Percentiles rank a stretch among this genome's conserved stretches.
Conservation (phyloP, 30 jellyfish, hydroid and myxozoan species). For the Catostylus mosaicus region DNA sequence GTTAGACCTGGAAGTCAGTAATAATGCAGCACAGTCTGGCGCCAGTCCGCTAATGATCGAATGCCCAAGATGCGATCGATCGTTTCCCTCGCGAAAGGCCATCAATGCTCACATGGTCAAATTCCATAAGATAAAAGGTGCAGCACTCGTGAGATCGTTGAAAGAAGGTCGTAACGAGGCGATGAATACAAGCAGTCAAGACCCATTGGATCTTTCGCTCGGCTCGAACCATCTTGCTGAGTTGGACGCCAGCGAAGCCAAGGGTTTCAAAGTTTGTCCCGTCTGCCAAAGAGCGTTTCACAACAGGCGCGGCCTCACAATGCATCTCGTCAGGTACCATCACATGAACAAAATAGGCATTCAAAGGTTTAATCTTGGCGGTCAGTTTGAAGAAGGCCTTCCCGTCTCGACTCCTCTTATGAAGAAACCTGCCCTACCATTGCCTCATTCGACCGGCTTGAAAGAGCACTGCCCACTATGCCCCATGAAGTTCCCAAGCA, state of each 20-base stretch:
- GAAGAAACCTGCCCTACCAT: background rate
- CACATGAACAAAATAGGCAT: constrained; percentile 69
- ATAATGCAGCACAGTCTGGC: background rate
- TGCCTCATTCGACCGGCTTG: constrained; percentile 13
- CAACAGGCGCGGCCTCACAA: constrained; percentile 76
- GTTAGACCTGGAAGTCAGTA: background rate
- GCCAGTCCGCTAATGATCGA: constrained; percentile 29
- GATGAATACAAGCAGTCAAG: background rate
- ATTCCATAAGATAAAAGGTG: constrained; percentile 54
- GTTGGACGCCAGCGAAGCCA: background rate
- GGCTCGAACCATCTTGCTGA: constrained; percentile 1
- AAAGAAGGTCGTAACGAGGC: constrained; percentile 25
- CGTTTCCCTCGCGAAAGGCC: constrained; percentile 80
- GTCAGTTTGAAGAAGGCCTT: constrained; percentile 9
- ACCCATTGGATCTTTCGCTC: background rate
- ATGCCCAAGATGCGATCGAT: constrained; percentile 89
- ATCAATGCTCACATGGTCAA: constrained; percentile 50
- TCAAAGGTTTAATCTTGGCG: constrained; percentile 44
- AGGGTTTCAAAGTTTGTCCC: constrained; percentile 62
- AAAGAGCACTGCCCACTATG: constrained; percentile 62
- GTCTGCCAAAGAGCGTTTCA: constrained; percentile 74
- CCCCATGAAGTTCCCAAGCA: constrained; percentile 55
- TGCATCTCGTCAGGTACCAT: constrained; percentile 77
- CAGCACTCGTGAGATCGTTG: constrained; percentile 44
- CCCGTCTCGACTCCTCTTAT: background rate